A percentile compares a stretch with the other conserved stretches of the same genome.
Conservation (phyloP, 2,888 invertebrate species). For the Tipula vernalis region DNA sequence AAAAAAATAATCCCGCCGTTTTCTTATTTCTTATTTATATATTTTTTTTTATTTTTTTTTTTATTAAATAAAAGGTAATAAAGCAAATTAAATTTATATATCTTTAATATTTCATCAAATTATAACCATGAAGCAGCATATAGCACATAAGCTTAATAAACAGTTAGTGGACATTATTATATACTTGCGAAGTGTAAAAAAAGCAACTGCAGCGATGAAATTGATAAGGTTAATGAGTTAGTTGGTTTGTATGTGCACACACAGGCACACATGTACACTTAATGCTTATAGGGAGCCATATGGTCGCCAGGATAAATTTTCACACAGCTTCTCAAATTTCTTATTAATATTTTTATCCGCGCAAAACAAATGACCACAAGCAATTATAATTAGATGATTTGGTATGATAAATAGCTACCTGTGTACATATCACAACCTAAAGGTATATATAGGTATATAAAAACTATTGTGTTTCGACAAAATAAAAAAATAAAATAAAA, state of each 20-base stretch:
- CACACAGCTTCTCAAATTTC: background rate
- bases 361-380: background rate
- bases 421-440: background rate
- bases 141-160: background rate
- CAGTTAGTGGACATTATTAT: background rate
- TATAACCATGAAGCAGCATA: background rate
- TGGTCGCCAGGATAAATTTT: background rate
- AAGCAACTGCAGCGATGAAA: background rate
- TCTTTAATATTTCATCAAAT: background rate
- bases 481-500: background rate
- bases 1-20: background rate
- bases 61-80: background rate
- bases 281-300: background rate
- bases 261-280: no score
- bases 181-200: background rate
- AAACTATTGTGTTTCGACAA: background rate
- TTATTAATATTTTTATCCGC: background rate
- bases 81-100: background rate
- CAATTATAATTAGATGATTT: background rate
- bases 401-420: background rate
- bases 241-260: background rate
- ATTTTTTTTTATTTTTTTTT: background rate
- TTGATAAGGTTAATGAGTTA: background rate
- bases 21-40: background rate
- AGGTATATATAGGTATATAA: background rate